phyloP scores from a whole-genome alignment of 2,888 invertebrate species.

The Lepidocyrtoides sp. region DNA sequence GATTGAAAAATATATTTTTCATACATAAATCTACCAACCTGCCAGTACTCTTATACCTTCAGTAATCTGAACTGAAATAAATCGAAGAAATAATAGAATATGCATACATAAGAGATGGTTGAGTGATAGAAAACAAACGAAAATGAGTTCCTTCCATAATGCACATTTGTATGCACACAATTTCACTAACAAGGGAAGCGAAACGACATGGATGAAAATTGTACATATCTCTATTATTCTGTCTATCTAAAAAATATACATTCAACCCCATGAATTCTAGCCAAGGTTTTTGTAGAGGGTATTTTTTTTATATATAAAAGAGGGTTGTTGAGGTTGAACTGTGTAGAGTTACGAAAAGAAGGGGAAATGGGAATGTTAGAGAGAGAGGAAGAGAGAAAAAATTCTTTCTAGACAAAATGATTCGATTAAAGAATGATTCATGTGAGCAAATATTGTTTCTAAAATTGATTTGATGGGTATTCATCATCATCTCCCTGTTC shows the following conservation, averaged over 20 bases:
- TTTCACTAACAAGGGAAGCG: neutral
- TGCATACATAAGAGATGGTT: slow-evolving; percentile 9
- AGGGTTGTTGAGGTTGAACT: slow-evolving; percentile 14
- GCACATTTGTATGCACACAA: neutral
- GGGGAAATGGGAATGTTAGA: slow-evolving; percentile 64
- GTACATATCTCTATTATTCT: neutral
- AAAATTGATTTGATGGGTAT: slow-evolving; percentile 82
- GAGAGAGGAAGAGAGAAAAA: slow-evolving; percentile 49
- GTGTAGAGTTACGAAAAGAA: neutral
- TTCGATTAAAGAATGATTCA: slow-evolving; percentile 84
- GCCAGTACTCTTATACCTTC: no score
- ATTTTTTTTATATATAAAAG: no score
- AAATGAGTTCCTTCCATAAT: neutral
- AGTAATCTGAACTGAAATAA: no score
- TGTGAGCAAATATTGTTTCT: slow-evolving; percentile 83
- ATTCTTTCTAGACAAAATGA: slow-evolving; percentile 57
- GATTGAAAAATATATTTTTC: no score
- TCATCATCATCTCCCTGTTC: slow-evolving; percentile 61
- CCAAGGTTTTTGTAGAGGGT: no score
- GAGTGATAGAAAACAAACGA: slow-evolving; percentile 81
- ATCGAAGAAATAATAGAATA: slow-evolving; percentile 22
- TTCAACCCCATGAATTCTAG: no score
- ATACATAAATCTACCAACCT: no score
- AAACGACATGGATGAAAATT: neutral
- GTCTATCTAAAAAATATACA: neutral